These are phyloP conservation scores for Barnardius zonarius DNA, from an alignment of 2,113 vertebrate genomes.

Conservation along the genomic window DNA sequence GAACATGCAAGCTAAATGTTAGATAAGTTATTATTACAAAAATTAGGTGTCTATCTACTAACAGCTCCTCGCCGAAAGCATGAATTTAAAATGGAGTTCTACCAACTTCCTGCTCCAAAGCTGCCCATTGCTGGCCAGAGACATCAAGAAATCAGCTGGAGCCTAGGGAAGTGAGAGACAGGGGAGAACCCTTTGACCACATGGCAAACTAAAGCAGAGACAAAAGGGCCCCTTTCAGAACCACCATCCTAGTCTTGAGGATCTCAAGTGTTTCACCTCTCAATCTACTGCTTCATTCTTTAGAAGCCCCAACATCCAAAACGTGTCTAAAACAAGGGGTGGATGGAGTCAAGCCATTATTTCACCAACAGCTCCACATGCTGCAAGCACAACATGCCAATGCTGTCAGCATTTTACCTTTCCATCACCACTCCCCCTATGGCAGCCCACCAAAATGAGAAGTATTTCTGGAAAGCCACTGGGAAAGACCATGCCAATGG, in stretches of 20 bases:
- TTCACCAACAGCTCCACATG: background rate
- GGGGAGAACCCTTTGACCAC: background rate
- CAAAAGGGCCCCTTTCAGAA: background rate
- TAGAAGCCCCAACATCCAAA: background rate
- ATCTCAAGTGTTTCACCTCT: background rate
- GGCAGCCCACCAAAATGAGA: background rate
- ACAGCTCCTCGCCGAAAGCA: background rate
- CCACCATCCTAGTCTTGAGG: background rate
- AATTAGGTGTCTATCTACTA: background rate
- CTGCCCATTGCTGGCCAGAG: background rate
- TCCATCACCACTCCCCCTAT: background rate
- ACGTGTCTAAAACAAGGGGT: background rate
- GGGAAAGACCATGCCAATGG: background rate
- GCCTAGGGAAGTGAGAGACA: background rate
- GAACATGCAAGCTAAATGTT: slow-evolving; percentile 18
- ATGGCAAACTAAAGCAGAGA: background rate
- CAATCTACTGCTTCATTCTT: background rate
- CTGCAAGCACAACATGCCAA: background rate
- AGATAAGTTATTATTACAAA: background rate
- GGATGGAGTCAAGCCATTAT: background rate
- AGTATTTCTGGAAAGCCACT: background rate
- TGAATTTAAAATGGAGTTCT: background rate
- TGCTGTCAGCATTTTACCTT: background rate
- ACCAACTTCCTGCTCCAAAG: background rate
- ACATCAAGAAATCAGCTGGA: background rate